Conservation (phyloP, 2,113 vertebrate species). For the Sylvia atricapilla region DNA sequence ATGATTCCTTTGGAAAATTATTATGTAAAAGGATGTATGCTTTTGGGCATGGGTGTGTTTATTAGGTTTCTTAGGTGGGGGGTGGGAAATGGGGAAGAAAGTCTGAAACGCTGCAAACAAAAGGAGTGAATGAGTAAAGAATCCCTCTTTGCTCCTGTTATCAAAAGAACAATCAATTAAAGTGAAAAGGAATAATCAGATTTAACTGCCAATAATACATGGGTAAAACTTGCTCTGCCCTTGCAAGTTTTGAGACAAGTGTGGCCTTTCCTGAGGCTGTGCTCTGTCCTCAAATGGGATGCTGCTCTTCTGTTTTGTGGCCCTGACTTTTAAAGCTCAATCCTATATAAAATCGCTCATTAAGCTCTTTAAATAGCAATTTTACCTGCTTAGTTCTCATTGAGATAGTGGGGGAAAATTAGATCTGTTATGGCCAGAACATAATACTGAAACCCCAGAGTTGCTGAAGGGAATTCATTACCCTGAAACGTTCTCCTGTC, state of each 20-base stretch:
- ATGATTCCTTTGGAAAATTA: background rate
- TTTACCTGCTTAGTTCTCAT: background rate
- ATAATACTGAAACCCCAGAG: background rate
- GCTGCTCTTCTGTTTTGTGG: background rate
- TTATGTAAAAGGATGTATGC: background rate
- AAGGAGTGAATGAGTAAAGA: background rate
- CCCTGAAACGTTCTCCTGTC: conserved; percentile 44
- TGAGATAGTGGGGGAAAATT: background rate
- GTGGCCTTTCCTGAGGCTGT: background rate
- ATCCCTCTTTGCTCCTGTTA: background rate
- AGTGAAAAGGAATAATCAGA: background rate
- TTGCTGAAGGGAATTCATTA: conserved; percentile 62
- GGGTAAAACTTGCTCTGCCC: background rate
- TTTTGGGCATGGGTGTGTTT: background rate
- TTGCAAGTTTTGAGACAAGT: background rate
- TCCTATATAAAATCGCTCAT: background rate
- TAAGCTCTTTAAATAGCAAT: background rate
- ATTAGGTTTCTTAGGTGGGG: background rate
- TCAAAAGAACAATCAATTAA: background rate
- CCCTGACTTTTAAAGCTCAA: background rate
- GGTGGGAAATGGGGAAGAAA: background rate
- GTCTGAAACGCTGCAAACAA: background rate
- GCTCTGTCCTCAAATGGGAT: background rate
- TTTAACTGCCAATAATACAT: background rate
- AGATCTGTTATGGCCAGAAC: background rate